Conservation (phyloP, 2,113 vertebrate species). For the Xyliphius kryptos region DNA sequence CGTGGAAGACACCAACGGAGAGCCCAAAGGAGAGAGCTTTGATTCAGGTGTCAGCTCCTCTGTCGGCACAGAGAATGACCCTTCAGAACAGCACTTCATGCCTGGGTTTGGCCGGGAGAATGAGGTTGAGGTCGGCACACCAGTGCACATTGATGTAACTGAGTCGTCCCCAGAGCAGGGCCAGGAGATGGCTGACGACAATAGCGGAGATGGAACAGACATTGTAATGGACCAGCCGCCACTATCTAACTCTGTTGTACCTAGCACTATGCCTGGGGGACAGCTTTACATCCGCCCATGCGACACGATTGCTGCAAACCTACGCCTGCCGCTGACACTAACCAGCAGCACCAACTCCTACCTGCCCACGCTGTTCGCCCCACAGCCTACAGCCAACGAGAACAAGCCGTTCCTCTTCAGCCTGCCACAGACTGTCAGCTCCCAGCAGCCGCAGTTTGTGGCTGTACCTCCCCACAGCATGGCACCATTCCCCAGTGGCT, state of each 20-base stretch:
- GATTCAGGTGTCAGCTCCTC: constrained; percentile 98
- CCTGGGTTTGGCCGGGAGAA: constrained; percentile 67
- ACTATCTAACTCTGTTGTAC: constrained; percentile 74
- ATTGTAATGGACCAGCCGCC: constrained; percentile 81
- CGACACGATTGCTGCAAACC: constrained; percentile 93
- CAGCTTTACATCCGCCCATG: constrained; percentile 88
- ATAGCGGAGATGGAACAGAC: constrained; percentile 68
- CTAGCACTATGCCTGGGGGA: constrained; percentile 78
- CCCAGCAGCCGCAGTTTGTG: constrained; percentile 93
- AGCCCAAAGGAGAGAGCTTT: constrained; percentile 96
- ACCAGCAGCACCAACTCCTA: constrained; percentile 95
- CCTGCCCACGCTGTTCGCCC: constrained; percentile 91
- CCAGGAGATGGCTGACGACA: constrained; percentile 69
- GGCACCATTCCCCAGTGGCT: constrained; percentile 82
- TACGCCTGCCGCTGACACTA: constrained; percentile 92
- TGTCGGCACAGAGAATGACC: constrained; percentile 92
- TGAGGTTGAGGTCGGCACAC: constrained; percentile 67
- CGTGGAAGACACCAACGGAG: constrained; percentile 86
- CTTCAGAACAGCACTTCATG: constrained; percentile 83
- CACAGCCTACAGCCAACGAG: constrained; percentile 79
- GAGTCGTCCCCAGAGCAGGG: constrained; percentile 86
- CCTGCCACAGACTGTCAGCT: constrained; percentile 80
- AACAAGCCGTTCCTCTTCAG: constrained; percentile 94
- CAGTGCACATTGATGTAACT: constrained; percentile 77
- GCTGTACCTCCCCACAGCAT: constrained; percentile 84